Conservation (phyloP, 2,113 vertebrate genomes). For the Muscicapa adusta region DNA sequence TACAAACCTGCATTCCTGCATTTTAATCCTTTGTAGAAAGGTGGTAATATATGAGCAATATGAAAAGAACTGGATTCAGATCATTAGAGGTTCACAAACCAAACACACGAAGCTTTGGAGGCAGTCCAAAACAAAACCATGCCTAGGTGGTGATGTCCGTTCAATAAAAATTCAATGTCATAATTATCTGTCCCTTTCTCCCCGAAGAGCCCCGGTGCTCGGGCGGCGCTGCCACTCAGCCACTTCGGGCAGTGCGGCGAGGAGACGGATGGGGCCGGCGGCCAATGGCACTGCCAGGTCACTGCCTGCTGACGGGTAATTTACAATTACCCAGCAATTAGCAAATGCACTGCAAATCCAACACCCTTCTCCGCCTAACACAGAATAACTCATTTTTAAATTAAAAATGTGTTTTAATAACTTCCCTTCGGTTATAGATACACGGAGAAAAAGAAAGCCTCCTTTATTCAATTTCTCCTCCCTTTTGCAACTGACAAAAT, state of each 20-base stretch:
- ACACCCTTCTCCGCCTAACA: constrained; percentile 24
- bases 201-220: constrained; percentile 53
- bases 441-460: neutral
- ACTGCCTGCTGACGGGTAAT: constrained; percentile 13
- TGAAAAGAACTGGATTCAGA: constrained; percentile 70
- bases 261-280: constrained; percentile 30
- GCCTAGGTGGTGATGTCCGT: constrained; percentile 70
- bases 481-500: neutral
- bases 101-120: constrained; percentile 70
- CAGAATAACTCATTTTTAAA: constrained; percentile 42
- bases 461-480: constrained; percentile 1
- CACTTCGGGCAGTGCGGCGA: constrained; percentile 20
- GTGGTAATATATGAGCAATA: constrained; percentile 66
- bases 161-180: constrained; percentile 68
- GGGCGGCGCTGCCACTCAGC: constrained; percentile 29
- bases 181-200: constrained; percentile 65
- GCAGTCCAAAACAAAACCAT: constrained; percentile 67
- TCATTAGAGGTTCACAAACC: constrained; percentile 75
- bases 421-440: neutral
- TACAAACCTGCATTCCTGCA: constrained; percentile 71
- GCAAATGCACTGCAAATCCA: constrained; percentile 49
- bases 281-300: constrained; percentile 63
- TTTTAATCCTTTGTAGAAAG: constrained; percentile 73
- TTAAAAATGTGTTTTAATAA: constrained; percentile 45
- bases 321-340: constrained; percentile 55